Base-by-base conservation (phyloP, 2,113 vertebrate species). In the Corydoras sp. region DNA sequence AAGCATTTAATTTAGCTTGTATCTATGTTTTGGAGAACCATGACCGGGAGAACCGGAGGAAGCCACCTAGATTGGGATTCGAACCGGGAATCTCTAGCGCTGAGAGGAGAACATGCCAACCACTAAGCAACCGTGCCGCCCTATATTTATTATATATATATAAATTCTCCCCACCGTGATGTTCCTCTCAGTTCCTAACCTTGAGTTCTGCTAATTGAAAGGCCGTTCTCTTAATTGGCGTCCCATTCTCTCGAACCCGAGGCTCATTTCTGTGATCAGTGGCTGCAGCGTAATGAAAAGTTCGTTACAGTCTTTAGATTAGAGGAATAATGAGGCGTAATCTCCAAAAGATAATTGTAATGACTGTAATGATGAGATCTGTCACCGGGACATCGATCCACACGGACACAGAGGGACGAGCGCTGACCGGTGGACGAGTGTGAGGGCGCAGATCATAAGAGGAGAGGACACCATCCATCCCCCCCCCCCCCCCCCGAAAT, bases 271-370 rank as follows among this genome's bases (percentile, higher is more conserved):
- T 84, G 80, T 29, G 7, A 24, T 51, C 50, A 79, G 59, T 71
- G 81, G 51, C 66, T 55, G n/a, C 35, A 15, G 31, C 29, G 32
- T 65, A 62, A 71, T 56, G 29, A 65, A 74, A 64, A 72, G 78
- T 64, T 76, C 82, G 81, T 85, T 79, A 83, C 61, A 74, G 51
- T 76, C 81, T 84, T 83, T 81, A 71, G 53, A 76, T 81, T 78
- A 69, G n/a, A 71, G 55, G 66, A 82, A 84, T 85, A 88, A 85
- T 89, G 85, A 85, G 81, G 81, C 80, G 83, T 84, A 86, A 86
- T 86, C 76, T 81, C 79, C 79, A 83, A 87, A 86, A 81, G 81
- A 89, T 85, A 86, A 83, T 85, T 85, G 83, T 85, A 84, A 86
- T 84, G 81, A 85, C 83, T 71, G 72, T 86, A 81, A 79, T 81